Base-by-base conservation (phyloP, 2,797 vertebrate species). In the Acestrorhynchus altus region DNA sequence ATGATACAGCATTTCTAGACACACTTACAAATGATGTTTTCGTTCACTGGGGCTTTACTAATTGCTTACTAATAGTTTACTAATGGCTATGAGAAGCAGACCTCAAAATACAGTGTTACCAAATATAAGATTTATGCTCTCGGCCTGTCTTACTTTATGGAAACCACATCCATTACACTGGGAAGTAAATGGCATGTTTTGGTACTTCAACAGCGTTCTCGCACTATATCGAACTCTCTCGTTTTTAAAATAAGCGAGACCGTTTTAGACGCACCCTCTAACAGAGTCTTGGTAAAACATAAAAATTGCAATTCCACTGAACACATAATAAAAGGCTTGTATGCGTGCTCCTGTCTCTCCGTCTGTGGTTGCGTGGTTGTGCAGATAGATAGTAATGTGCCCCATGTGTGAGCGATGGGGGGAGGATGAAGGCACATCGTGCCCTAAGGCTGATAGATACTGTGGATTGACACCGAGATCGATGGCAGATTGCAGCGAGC, bases 401-500 rank as follows among this genome's bases (percentile, higher is more conserved):
- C 57, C 73, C 40, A 59, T 61, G 74, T 44, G 46, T 86, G 76
- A 81, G 46, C 60, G 54, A 79, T 84, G 67, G 44, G 20, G 65
- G 65, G 66, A 70, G 76, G 78, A 83, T 68, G 70, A 63, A 31
- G 64, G 40, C 42, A 22, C 52, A 61, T 20, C 22, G 68, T 71
- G 60, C 60, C 78, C 70, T 13, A 54, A 56, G 83, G 78, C 76
- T 84, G 81, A 81, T 61, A 31, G 71, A 83, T 81, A 79, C 73
- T 69, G 51, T n/a, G 18, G 56, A 79, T 72, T 83, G 74, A 86
- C 71, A 54, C 13, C 8, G 72, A 81, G 81, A 86, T 81, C 74
- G 81, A 84, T 84, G 73, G 66, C 56, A n/a, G 61, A 77, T 75
- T 46, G 46, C 56, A 42, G 68, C 54, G 78, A 77, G 52, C 28